These are phyloP conservation scores for Colistium nudipinnis DNA, from an alignment of 2,113 vertebrate genomes.

Conservation along the genomic window DNA sequence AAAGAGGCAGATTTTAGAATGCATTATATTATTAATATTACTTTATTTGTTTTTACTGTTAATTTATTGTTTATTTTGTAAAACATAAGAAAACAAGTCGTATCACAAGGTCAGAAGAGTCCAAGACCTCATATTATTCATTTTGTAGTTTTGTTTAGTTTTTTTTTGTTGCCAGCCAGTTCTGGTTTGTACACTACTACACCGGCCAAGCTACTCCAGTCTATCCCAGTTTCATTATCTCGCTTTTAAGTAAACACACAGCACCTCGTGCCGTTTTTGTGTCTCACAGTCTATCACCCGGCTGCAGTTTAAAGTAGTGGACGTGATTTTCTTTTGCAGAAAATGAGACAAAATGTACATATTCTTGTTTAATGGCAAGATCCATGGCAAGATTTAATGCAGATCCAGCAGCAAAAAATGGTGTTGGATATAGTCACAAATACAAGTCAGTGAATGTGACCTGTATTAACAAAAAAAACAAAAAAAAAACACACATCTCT, in stretches of 20 bases:
- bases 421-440: conserved; percentile 4
- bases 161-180: conserved; percentile 10
- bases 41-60: not conserved
- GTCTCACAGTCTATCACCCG: conserved; percentile 2
- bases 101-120: not conserved
- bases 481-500: conserved; percentile 25
- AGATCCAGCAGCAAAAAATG: not conserved
- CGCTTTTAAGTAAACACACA: conserved; percentile 46
- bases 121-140: too few relatives aligned
- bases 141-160: too few relatives aligned
- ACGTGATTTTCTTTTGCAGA: not conserved
- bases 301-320: not conserved
- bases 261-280: not conserved
- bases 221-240: conserved; percentile 52
- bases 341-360: not conserved
- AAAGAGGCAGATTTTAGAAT: too few relatives aligned
- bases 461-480: conserved; percentile 27
- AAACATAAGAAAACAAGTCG: not conserved
- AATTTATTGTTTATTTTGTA: not conserved
- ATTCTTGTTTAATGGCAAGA: not conserved
- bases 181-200: conserved; percentile 33
- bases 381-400: not conserved
- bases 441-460: conserved; percentile 5
- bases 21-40: too few relatives aligned
- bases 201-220: conserved; percentile 32